Base-by-base conservation (phyloP, 2,113 vertebrate genomes). In the Ceuthmochares aereus region DNA sequence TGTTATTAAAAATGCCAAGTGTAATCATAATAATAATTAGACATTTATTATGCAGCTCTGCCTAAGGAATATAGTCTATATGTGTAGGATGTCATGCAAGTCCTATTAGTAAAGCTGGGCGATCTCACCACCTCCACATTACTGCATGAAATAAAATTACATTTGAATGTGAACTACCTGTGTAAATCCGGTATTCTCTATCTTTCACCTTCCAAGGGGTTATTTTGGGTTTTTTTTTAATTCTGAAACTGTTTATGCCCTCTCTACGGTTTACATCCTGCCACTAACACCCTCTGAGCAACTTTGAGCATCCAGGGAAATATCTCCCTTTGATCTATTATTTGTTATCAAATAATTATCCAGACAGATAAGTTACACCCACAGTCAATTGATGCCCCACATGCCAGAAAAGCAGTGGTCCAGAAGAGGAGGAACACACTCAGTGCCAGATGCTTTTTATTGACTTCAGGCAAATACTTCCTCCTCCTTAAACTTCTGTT, bases 21-120 rank as follows among this genome's bases (percentile, higher is more conserved):
- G 95, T 97, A 96, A 96, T 96, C 96, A 95, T 95, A 96, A 93
- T 96, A 95, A 96, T 96, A 96, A 96, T 97, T 96, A 97, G 85
- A 20, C 70, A 54, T 66, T 89, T 92, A 95, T 90, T 96, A 96
- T 88, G 82, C 82, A 84, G 95, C 0, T 5, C 90, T 96, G 93
- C 96, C 93, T 95, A 60, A 97, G 95, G 92, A 96, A 72, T 63
- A 96, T 84, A 34, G 59, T 88, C 79, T 25, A 56, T 76, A 72
- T 90, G 68, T 90, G 85, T 90, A 91, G 93, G 76, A 88, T 93
- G 88, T 94, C 95, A 88, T 86, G 76, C 82, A 93, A 94, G 83
- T 20, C 67, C 59, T 82, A 72, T 95, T 92, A 96, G 89, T 14
- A 87, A 80, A 95, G 77, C 87, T 74, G 87, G 93, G 92, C 72